Evolutionary conservation across 1,140 invertebrate species (phyloP).

Genomic region (Drosophila nikananu): DNA sequence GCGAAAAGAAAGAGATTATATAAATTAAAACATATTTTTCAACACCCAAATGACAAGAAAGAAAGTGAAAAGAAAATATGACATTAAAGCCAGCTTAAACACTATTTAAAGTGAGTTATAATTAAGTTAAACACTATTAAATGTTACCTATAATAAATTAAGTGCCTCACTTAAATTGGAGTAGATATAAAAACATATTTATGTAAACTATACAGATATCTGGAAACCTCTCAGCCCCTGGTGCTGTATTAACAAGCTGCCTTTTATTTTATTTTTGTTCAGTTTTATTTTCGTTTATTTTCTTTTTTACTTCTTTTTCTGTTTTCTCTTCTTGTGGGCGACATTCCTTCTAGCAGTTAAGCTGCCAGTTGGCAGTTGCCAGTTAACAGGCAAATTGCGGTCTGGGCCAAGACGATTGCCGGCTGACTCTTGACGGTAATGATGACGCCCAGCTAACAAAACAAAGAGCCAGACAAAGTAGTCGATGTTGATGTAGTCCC

Average conservation of each 20-base stretch:
- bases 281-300: slow-evolving; percentile 4
- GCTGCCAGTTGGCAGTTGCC: slow-evolving; percentile 37
- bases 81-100: slow-evolving; percentile 4
- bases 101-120: not conserved
- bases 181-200: not conserved
- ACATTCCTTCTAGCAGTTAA: slow-evolving; percentile 42
- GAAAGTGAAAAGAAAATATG: slow-evolving; percentile 33
- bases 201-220: not conserved
- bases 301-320: not conserved
- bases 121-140: slow-evolving; percentile 3
- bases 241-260: not conserved
- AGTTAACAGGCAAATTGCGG: slow-evolving; percentile 57
- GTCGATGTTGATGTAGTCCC: slow-evolving; percentile 26
- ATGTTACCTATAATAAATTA: not conserved
- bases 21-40: slow-evolving; percentile 28
- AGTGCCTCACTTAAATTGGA: not conserved
- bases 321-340: slow-evolving; percentile 21
- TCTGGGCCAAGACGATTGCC: slow-evolving; percentile 36
- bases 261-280: slow-evolving; percentile 2
- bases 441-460: slow-evolving; percentile 56
- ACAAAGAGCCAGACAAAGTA: slow-evolving; percentile 55
- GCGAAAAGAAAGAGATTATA: slow-evolving; percentile 14
- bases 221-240: not conserved
- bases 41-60: slow-evolving; percentile 10
- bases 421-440: slow-evolving; percentile 53